Evolutionary conservation across 1,140 invertebrate genomes (phyloP).

Genomic region (Anastrepha obliqua): DNA sequence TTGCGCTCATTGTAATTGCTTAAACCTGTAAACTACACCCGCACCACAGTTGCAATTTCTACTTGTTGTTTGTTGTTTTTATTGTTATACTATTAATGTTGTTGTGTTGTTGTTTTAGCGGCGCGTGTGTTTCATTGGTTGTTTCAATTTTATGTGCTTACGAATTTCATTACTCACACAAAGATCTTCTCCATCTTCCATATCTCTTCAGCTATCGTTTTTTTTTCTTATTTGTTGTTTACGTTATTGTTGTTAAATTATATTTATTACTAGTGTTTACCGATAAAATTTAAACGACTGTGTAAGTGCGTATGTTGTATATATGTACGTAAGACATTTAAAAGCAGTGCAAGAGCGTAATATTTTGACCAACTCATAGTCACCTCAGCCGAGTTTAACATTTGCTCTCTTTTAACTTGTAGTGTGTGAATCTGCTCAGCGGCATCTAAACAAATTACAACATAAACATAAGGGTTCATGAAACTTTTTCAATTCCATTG

Average conservation of each 20-base stretch:
- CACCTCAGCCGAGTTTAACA: conserved; percentile 15
- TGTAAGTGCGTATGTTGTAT: too few species aligned
- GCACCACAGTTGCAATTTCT: not conserved
- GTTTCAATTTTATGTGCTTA: conserved; percentile 26
- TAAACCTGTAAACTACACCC: conserved; percentile 55
- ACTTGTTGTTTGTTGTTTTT: not conserved
- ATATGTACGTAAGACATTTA: not conserved
- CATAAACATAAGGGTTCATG: too few species aligned
- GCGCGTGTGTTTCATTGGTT: conserved; percentile 44
- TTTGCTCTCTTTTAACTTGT: not conserved
- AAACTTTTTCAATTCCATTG: not conserved
- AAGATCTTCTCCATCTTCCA: not conserved
- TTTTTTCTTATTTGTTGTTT: too few species aligned
- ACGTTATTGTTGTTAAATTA: too few species aligned
- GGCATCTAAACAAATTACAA: too few species aligned
- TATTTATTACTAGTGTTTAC: too few species aligned
- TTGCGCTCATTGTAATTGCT: conserved; percentile 52
- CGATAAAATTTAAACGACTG: too few species aligned
- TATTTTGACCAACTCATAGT: conserved; percentile 15
- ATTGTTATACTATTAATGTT: conserved; percentile 5
- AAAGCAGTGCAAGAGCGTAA: not conserved
- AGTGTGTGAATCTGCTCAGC: not conserved
- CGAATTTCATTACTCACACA: conserved; percentile 46
- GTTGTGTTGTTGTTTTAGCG: not conserved
- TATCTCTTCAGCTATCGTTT: too few species aligned